These are phyloP conservation scores for Ptychochromis oligacanthus DNA, from an alignment of 2,113 vertebrate genomes.

Conservation along the genomic window DNA sequence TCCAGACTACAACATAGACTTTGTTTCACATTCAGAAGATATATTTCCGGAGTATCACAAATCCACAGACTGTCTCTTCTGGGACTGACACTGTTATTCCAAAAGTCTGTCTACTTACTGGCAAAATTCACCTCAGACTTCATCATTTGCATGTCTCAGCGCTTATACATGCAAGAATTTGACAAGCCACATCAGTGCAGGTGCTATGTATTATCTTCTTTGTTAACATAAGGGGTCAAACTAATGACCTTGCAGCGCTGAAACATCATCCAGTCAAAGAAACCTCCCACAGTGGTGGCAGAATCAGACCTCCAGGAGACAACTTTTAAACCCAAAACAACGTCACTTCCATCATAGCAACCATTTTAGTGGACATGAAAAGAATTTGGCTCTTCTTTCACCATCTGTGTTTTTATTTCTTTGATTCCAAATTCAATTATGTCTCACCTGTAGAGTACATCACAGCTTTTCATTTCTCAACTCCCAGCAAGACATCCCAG, in stretches of 20 bases:
- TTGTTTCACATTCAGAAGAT: not conserved
- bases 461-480: not conserved
- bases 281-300: not conserved
- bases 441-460: conserved; percentile 3
- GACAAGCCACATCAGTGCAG: not conserved
- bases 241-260: not conserved
- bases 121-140: not conserved
- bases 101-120: not conserved
- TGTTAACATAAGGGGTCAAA: not conserved
- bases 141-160: not conserved
- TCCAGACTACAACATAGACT: not conserved
- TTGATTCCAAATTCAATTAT: not conserved
- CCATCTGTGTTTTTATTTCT: conserved; percentile 4
- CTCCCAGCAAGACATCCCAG: not conserved
- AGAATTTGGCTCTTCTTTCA: not conserved
- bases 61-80: not conserved
- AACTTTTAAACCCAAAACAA: not conserved
- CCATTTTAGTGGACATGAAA: not conserved
- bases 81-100: not conserved
- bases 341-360: not conserved
- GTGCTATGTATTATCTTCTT: not conserved
- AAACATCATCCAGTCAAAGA: conserved; percentile 4
- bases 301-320: not conserved
- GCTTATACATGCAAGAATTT: too few relatives aligned
- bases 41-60: too few relatives aligned